Evolutionary conservation across 53 echinoderm and acorn worm species (phyloP), one percentile per base, ranked within the genome.

Genomic region (Antedon mediterranea): DNA sequence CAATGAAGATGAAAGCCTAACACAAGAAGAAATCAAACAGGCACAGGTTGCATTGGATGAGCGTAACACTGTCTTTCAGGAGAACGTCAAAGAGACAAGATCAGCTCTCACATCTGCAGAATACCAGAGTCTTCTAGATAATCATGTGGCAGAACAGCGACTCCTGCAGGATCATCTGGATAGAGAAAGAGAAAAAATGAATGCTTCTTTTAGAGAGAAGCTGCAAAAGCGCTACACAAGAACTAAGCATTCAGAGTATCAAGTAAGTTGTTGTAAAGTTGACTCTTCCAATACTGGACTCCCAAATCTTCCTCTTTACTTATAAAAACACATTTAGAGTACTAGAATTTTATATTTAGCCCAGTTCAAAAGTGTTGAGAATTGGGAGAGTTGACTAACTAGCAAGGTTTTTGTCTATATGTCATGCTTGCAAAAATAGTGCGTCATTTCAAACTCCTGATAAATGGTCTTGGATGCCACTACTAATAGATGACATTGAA

Each of bases 1-100:
- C 28, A 76, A 86, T 34, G 80, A 74, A 73, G 84, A 78, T 37
- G 78, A 82, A n/a, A 30, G 28, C 29, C 30, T 88, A 33, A 82
- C 79, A 37, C 84, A 86, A 71, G 76, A 76, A 33, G 33, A 76
- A 23, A 32, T 76, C 26, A 76, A 76, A 26, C 76, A 33, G 34
- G 20, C 26, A 0, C 33, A 76, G 34, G 34, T 28, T 15, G 33
- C 32, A 7, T 28, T 76, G 23, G 28, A 31, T 33, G 33, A 4
- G 0, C 34, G 34, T 34, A 33, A 34, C 32, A 34, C 11, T 23
- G 34, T 33, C 32, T 76, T 33, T 33, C 26, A 76, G 29, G 76
- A 76, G 28, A 34, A 76, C 5, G 23, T 76, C 32, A 76, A 76
- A 31, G 20, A 33, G 26, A 76, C 32, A 32, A 76, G 26, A 33